Evolutionary conservation across 2,113 vertebrate genomes (phyloP), one percentile per base, ranked within the genome.

Genomic region (Saccopteryx leptura): DNA sequence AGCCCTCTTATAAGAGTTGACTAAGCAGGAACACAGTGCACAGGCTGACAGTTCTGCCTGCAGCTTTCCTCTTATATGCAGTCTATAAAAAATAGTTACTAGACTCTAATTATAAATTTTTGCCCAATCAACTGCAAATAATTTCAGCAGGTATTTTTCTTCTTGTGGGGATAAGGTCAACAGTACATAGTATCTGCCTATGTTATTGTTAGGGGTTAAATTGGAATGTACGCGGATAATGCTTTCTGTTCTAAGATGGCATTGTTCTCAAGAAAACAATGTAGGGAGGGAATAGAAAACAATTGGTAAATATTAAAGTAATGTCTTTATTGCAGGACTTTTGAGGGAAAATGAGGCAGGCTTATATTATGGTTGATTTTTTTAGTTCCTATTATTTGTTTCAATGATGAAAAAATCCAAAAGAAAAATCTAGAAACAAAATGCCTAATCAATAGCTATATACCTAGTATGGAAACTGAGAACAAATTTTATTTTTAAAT

Each of bases 211-310:
- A 33, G 21, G 21, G 15, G 4, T 28, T 83, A n/a, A 76, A 19
- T 39, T 75, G 28, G 28, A 82, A n/a, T 90, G 24, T 91, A 23
- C 63, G 31, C 79, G 28, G 15, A 4, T 0, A 71, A 79, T 90
- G 14, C 31, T 91, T 84, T 91, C 19, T 86, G 13, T 74, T 54
- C 68, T 74, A 75, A 94, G 19, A n/a, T 75, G 26, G 4, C 48
- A 75, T 50, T 92, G 89, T 87, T 69, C 54, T 92, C 9, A 66
- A 92, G 68, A 83, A 76, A 88, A 92, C 14, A 81, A 52, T 84
- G 28, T 8, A 18, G 5, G 13, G 17, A 82, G 56, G 61, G 3
- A 61, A 17, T 71, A 5, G 61, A 48, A 83, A 93, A 68, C 61
- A 66, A 9, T 19, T 24, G 52, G 31, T 50, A 9, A 54, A 28